Percentiles rank a stretch among this genome's conserved stretches.
Evolutionary conservation across 2,113 vertebrate genomes (phyloP).

Genomic region (Cebidichthys violaceus): DNA sequence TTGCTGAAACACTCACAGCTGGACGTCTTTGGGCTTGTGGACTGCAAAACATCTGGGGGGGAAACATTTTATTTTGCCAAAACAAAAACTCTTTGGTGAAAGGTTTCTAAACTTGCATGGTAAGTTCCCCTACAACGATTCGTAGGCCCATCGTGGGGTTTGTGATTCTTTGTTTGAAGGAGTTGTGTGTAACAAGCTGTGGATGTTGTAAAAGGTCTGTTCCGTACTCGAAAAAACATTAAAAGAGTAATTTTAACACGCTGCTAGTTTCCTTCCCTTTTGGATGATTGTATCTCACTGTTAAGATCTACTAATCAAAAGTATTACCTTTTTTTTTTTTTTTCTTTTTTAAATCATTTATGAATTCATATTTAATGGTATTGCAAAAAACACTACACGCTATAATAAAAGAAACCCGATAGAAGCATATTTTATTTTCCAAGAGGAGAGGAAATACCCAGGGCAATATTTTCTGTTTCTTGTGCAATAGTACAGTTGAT

Average conservation of each 20-base stretch:
- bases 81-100: conserved; percentile 19
- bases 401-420: conserved; percentile 1
- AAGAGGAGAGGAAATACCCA: conserved; percentile 32
- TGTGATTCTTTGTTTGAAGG: conserved; percentile 61
- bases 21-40: conserved; percentile 21
- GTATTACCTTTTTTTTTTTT: background rate
- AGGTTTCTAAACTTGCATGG: conserved; percentile 46
- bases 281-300: background rate
- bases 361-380: background rate
- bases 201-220: conserved; percentile 59
- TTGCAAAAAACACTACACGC: conserved; percentile 18
- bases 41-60: conserved; percentile 13
- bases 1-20: conserved; percentile 43
- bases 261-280: background rate
- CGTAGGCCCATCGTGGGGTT: conserved; percentile 41
- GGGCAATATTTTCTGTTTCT: conserved; percentile 40
- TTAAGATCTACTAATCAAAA: background rate
- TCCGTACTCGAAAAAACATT: conserved; percentile 54
- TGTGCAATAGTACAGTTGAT: conserved; percentile 26
- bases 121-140: conserved; percentile 13
- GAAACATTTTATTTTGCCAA: background rate
- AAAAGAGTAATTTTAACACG: conserved; percentile 67
- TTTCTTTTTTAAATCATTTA: background rate
- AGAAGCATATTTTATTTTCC: conserved; percentile 50
- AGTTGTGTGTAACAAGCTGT: conserved; percentile 61